Conservation (phyloP, 2,888 invertebrate species). For the Baccha elongata region DNA sequence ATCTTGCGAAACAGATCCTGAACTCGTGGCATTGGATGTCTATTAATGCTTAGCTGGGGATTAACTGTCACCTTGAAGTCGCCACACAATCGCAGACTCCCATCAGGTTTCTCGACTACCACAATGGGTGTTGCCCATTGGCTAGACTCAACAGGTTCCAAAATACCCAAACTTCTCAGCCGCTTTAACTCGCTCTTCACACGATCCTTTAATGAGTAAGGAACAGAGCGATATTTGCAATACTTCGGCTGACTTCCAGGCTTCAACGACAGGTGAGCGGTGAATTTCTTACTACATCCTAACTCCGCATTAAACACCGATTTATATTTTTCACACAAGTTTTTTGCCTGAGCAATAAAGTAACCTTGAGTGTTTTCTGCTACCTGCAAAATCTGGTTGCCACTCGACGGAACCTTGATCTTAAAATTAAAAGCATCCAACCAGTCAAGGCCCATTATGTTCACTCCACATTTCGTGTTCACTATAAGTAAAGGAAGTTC, state of each 20-base stretch:
- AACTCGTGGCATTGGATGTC: conserved; percentile 62
- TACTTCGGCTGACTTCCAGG: conserved; percentile 12
- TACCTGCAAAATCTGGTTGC: too few relatives aligned
- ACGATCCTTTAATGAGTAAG: too few relatives aligned
- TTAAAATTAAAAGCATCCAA: conserved; percentile 1
- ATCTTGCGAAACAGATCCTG: conserved; percentile 67
- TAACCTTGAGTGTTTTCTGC: background rate
- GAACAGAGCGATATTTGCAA: too few relatives aligned
- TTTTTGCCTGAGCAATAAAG: background rate
- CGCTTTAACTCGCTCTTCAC: conserved; percentile 2
- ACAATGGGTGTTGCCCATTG: conserved; percentile 78
- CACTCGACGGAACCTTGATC: too few relatives aligned
- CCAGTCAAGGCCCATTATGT: conserved; percentile 13
- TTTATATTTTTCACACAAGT: conserved; percentile 3
- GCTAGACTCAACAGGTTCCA: conserved; percentile 19
- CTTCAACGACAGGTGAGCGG: conserved; percentile 6
- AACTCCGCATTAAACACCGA: conserved; percentile 13
- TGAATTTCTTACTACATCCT: conserved; percentile 14
- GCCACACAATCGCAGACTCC: conserved; percentile 38
- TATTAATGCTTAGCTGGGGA: conserved; percentile 18
- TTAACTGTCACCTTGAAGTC: background rate
- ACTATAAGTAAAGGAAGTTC: conserved; percentile 20
- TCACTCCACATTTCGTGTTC: background rate
- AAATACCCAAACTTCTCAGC: background rate
- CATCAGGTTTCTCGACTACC: conserved; percentile 77